phyloP scores from a whole-genome alignment of 1,140 invertebrate genomes.

The Nomia melanderi region DNA sequence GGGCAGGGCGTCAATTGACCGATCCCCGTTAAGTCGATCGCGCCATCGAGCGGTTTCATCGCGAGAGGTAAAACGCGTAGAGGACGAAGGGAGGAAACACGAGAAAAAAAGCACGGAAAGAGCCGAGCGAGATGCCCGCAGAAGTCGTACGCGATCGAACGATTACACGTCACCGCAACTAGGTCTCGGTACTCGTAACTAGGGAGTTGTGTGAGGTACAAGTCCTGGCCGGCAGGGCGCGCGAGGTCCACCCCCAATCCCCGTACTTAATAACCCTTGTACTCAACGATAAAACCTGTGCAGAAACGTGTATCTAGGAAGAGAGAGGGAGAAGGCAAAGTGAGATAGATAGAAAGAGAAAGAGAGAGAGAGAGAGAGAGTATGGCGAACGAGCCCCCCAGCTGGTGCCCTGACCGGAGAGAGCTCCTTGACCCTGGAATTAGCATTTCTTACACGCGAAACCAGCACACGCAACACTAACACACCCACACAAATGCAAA shows the following conservation, averaged over 20 bases:
- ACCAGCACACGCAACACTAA: conserved; percentile 1
- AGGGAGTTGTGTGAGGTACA: conserved; percentile 82
- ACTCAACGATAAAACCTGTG: conserved; percentile 46
- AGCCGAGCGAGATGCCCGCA: conserved; percentile 15
- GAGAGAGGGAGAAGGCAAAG: not conserved
- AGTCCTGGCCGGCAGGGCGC: conserved; percentile 81
- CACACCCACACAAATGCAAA: not conserved
- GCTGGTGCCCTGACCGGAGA: not conserved
- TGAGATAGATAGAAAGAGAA: not conserved
- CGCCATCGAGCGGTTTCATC: not conserved
- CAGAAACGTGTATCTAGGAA: conserved; percentile 8
- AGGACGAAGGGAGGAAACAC: not conserved
- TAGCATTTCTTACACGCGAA: conserved; percentile 36
- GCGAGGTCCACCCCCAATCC: conserved; percentile 79
- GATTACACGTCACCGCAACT: conserved; percentile 70
- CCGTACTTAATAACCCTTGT: conserved; percentile 78
- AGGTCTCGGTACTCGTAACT: conserved; percentile 82
- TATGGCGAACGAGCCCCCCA: conserved; percentile 2
- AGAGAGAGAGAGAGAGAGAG: not conserved
- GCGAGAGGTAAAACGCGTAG: not conserved
- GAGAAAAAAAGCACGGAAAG: conserved; percentile 27
- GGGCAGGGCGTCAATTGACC: not conserved
- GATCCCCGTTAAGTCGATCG: not conserved
- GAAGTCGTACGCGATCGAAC: conserved; percentile 49
- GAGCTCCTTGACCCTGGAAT: conserved; percentile 39